Conservation (phyloP, 2,113 vertebrate genomes). For the Seriola quinqueradiata region DNA sequence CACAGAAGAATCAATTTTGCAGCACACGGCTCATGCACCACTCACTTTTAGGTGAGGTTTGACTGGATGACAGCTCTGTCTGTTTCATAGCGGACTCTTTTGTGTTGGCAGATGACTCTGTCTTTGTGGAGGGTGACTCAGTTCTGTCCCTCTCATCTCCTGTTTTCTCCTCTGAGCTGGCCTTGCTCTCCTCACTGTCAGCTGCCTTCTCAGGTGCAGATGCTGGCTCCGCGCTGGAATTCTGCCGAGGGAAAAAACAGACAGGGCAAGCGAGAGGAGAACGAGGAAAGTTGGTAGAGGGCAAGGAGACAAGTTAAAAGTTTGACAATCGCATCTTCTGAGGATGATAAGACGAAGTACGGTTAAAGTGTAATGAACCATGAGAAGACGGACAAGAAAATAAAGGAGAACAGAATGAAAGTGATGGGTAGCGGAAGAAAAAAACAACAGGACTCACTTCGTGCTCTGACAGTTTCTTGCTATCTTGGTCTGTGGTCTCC, state of each 20-base stretch:
- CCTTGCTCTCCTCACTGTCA: conserved; percentile 80
- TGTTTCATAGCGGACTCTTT: conserved; percentile 70
- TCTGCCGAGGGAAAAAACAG: conserved; percentile 60
- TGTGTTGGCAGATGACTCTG: conserved; percentile 73
- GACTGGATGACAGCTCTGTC: conserved; percentile 69
- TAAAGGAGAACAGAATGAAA: conserved; percentile 12
- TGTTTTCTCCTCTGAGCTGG: conserved; percentile 80
- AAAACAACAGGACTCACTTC: conserved; percentile 81
- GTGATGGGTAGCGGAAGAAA: not conserved
- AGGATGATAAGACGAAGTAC: conserved; percentile 5
- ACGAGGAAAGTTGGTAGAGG: conserved; percentile 35
- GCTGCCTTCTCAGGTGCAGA: conserved; percentile 76
- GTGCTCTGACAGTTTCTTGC: conserved; percentile 82
- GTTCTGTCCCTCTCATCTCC: conserved; percentile 84
- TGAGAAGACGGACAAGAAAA: conserved; percentile 25
- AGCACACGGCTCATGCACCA: not conserved
- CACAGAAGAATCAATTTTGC: conserved; percentile 1
- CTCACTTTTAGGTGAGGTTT: conserved; percentile 75
- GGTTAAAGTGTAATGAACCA: conserved; percentile 33
- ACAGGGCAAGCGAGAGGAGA: conserved; percentile 18
- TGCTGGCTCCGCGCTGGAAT: conserved; percentile 68
- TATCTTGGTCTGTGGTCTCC: conserved; percentile 84
- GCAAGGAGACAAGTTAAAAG: conserved; percentile 45
- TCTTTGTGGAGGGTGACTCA: conserved; percentile 67
- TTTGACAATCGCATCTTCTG: conserved; percentile 39